A percentile compares a stretch with the other conserved stretches of the same genome.
These are phyloP conservation scores for Micromesistius poutassou DNA, from an alignment of 2,797 vertebrate genomes.

Conservation along the genomic window DNA sequence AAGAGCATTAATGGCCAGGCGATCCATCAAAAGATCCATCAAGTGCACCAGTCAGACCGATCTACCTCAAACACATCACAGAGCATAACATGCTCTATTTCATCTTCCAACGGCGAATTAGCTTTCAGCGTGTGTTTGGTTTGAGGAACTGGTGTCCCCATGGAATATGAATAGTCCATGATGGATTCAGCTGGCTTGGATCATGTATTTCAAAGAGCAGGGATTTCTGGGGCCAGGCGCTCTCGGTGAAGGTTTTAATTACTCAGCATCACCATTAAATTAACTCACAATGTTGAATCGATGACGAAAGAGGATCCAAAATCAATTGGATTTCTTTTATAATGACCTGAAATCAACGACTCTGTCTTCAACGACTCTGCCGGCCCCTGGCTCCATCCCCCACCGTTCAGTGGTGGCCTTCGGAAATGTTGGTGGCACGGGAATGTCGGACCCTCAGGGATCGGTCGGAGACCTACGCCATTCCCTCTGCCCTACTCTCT, in stretches of 20 bases:
- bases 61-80: not conserved
- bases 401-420: not conserved
- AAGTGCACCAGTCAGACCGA: not conserved
- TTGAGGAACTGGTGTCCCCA: not conserved
- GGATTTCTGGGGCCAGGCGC: not conserved
- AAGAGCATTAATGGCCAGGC: not conserved
- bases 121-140: not conserved
- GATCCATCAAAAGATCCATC: not conserved
- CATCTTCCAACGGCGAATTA: not conserved
- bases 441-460: no score
- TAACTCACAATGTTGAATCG: not conserved
- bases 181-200: not conserved
- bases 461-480: no score
- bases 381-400: not conserved
- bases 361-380: not conserved
- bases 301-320: not conserved
- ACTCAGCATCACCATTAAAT: not conserved
- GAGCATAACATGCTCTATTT: not conserved
- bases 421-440: no score
- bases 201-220: not conserved
- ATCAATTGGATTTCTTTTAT: not conserved
- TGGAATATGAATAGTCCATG: not conserved
- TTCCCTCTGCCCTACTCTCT: not conserved
- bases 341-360: not conserved
- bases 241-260: not conserved